These are phyloP conservation scores for Cyprinodon tularosa DNA, from an alignment of 2,113 vertebrate genomes.

Conservation along the genomic window DNA sequence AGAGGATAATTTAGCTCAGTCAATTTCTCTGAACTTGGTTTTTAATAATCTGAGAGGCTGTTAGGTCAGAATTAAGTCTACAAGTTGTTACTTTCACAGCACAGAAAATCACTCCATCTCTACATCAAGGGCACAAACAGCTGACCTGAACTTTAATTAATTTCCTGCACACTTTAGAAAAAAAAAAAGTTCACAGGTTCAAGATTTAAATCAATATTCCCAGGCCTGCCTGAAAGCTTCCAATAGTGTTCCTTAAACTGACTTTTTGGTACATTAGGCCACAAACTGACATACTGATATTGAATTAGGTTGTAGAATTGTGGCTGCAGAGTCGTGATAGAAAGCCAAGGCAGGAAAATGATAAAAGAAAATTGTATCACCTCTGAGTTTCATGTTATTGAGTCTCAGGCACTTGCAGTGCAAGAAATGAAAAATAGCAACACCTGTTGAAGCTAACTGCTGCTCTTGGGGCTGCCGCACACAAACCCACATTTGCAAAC, in stretches of 20 bases:
- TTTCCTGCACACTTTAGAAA: constrained; percentile 34
- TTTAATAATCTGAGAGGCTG: constrained; percentile 24
- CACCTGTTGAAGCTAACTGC: constrained; percentile 6
- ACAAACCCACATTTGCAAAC: neutral
- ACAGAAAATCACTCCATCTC: constrained; percentile 31
- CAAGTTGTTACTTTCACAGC: constrained; percentile 11
- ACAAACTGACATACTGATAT: constrained; percentile 38
- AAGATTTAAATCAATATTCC: constrained; percentile 48
- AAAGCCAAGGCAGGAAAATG: constrained; percentile 13
- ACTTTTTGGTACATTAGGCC: constrained; percentile 47
- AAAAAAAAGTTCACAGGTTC: constrained; percentile 45
- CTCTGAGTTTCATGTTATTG: constrained; percentile 32
- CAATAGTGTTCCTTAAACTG: constrained; percentile 25
- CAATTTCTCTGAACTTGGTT: constrained; percentile 11
- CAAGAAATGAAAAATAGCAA: constrained; percentile 22
- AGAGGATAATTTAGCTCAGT: constrained; percentile 4
- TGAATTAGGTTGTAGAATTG: constrained; percentile 28
- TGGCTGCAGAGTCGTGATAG: constrained; percentile 3
- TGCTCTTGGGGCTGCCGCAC: neutral
- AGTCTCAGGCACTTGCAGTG: constrained; percentile 7
- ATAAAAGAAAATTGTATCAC: constrained; percentile 33
- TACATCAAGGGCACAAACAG: constrained; percentile 9
- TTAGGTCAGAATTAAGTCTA: neutral
- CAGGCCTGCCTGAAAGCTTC: constrained; percentile 16
- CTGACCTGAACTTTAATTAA: constrained; percentile 52